Evolutionary conservation across 2,113 vertebrate species (phyloP).

Genomic region (Taxidea taxus): DNA sequence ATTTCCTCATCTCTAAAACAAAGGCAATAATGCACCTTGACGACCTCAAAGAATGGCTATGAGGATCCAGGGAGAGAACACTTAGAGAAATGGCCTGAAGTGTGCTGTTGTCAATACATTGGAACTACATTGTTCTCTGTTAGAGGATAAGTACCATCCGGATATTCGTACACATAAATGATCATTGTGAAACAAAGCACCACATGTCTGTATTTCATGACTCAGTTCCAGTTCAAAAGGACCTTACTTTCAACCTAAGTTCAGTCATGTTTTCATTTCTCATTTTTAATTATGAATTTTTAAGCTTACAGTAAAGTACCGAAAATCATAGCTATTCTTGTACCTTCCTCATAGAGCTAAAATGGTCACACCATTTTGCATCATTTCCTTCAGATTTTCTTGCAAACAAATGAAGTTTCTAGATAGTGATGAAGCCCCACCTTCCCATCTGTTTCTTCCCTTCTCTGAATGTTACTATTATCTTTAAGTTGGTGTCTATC

Average conservation of each 20-base stretch:
- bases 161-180: neutral
- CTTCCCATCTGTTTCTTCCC: neutral
- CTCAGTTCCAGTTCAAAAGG: neutral
- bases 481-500: neutral
- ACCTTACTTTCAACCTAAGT: neutral
- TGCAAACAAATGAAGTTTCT: neutral
- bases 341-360: neutral
- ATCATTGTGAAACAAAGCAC: neutral
- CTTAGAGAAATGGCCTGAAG: neutral
- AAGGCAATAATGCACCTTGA: neutral
- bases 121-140: neutral
- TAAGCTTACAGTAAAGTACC: neutral
- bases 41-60: neutral
- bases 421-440: neutral
- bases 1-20: neutral
- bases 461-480: neutral
- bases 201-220: neutral
- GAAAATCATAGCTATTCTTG: neutral
- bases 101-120: too few species aligned
- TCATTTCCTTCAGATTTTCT: constrained; percentile 1
- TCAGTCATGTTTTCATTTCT: constrained; percentile 1
- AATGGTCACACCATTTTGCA: neutral
- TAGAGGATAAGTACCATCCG: neutral
- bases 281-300: neutral
- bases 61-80: neutral